phyloP scores from a whole-genome alignment of 2,888 invertebrate genomes.

The Meliscaeva auricollis region DNA sequence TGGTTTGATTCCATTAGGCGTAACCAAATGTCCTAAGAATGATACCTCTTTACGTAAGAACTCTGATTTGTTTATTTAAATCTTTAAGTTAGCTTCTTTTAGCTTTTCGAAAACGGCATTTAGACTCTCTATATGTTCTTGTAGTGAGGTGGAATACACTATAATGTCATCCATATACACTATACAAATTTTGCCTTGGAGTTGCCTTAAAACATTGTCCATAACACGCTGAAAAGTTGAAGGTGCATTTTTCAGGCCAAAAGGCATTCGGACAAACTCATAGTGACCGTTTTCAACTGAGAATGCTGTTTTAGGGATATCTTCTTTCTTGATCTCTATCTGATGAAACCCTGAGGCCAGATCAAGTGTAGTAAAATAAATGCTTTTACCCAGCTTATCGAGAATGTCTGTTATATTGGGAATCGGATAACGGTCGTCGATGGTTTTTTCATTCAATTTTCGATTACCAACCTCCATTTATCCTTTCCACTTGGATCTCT shows the following conservation, averaged over 20 bases:
- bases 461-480: conserved; percentile 40
- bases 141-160: conserved; percentile 77
- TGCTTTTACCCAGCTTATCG: conserved; percentile 79
- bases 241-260: conserved; percentile 36
- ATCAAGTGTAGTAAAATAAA: conserved; percentile 74
- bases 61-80: conserved; percentile 77
- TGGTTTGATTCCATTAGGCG: conserved; percentile 76
- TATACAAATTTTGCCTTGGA: conserved; percentile 72
- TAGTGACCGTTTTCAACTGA: conserved; percentile 69
- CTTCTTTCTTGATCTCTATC: conserved; percentile 77
- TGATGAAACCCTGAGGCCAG: conserved; percentile 80
- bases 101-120: conserved; percentile 76
- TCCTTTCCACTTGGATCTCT: conserved; percentile 29
- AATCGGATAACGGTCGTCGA: conserved; percentile 28
- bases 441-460: conserved; percentile 50
- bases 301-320: conserved; percentile 76
- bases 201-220: conserved; percentile 71
- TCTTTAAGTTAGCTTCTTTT: conserved; percentile 75
- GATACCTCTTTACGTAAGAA: conserved; percentile 77
- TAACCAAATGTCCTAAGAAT: conserved; percentile 78
- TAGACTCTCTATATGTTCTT: conserved; percentile 77
- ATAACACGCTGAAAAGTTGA: conserved; percentile 67
- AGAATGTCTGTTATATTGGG: conserved; percentile 25
- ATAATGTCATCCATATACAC: conserved; percentile 79
- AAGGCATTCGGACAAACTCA: conserved; percentile 57